Evolutionary conservation across 2,888 invertebrate species (phyloP), one percentile per base, ranked within the genome.

Genomic region (Rhagonycha fulva): DNA sequence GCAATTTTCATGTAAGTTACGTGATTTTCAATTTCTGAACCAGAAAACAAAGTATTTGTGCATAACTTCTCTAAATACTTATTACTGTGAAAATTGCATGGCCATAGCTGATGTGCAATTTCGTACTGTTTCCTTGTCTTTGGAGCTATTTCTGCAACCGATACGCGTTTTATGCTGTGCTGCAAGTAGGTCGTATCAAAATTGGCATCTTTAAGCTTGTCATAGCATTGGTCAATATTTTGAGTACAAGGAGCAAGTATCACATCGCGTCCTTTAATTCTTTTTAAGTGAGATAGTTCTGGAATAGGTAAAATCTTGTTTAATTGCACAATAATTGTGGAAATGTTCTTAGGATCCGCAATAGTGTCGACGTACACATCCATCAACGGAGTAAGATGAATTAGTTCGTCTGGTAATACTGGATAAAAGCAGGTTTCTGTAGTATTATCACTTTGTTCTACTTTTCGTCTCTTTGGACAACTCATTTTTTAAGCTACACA

Each of bases 21-120:
- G 82, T 95, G 93, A 7, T 85, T 84, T 3, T 85, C 77, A 0
- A 91, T 82, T 79, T 95, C 92, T 0, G 85, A 80, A 0, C 80
- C 76, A 0, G 85, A 86, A 82, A 96, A 96, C 76, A 93, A 89
- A 1, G 88, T 88, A 14, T 92, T 92, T 11, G 90, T 89, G 2
- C 92, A 86, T 11, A 95, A 84, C 68, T 89, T 90, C 84, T 96
- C 96, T n/a, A 93, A 83, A 78, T 92, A 91, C 77, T 91, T 91
- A 83, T 96, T 93, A 0, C 94, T 93, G 87, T 96, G 96, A 84
- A 96, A 97, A 84, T 95, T 95, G 72, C 94, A 92, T 0, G 96
- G 94, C 97, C 97, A 97, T 63, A 91, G 86, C 71, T 89, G 88
- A 12, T 89, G 89, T 5, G 91, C 90, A 79, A 88, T 87, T 0